Conservation (phyloP, 2,113 vertebrate species). For the Hepsetus odoe region DNA sequence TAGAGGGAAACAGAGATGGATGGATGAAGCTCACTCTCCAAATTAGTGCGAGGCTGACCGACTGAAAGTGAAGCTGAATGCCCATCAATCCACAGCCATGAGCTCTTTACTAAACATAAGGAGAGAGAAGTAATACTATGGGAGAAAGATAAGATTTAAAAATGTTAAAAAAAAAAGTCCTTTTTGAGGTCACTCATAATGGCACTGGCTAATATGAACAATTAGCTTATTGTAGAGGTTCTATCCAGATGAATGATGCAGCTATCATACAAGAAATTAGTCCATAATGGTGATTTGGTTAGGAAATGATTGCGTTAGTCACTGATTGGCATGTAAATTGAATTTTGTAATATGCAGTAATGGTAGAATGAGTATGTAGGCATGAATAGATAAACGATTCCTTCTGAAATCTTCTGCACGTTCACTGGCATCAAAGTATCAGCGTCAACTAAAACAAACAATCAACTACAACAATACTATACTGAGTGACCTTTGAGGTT, state of each 20-base stretch:
- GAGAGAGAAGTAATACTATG: not conserved
- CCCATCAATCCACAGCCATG: not conserved
- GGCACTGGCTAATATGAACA: not conserved
- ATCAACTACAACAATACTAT: not conserved
- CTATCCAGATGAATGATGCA: not conserved
- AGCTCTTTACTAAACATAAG: not conserved
- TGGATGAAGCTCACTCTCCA: conserved; percentile 11
- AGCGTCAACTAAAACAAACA: not conserved
- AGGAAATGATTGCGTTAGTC: not conserved
- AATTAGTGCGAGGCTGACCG: conserved; percentile 33
- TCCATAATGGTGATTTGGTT: not conserved
- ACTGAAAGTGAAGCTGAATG: not conserved
- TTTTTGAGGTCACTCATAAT: too few relatives aligned
- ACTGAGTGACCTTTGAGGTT: not conserved
- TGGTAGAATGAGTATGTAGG: not conserved
- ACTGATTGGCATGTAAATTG: not conserved
- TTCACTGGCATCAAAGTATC: not conserved
- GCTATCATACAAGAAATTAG: not conserved
- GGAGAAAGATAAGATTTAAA: not conserved
- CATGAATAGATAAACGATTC: not conserved
- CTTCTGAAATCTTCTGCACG: not conserved
- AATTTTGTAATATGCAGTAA: not conserved
- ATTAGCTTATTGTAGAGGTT: not conserved
- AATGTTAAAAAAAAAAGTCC: too few relatives aligned
- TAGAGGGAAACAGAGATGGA: conserved; percentile 5